A percentile compares a stretch with the other conserved stretches of the same genome.
These are phyloP conservation scores for Strigamia maritima DNA, from an alignment of 2,888 invertebrate species.

Conservation along the genomic window DNA sequence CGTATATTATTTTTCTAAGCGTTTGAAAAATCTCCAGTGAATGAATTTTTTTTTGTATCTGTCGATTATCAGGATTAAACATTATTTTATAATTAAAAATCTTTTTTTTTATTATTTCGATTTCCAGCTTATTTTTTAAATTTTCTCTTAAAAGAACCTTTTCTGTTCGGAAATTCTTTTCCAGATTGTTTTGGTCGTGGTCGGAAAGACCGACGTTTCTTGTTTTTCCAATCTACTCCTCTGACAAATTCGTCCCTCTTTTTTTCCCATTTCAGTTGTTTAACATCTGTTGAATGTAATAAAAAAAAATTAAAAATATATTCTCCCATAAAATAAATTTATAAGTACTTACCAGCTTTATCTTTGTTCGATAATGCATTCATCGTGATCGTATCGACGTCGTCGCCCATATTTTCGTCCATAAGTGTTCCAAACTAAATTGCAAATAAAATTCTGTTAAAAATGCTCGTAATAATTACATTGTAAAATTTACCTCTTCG, in stretches of 20 bases:
- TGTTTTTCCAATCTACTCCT: constrained; percentile 40
- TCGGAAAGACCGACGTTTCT: constrained; percentile 3
- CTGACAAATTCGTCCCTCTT: constrained; percentile 48
- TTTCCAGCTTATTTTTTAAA: neutral
- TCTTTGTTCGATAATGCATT: constrained; percentile 50
- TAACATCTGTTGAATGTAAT: constrained; percentile 47
- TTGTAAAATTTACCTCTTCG: constrained; percentile 47
- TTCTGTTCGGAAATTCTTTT: constrained; percentile 15
- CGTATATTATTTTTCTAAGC: neutral
- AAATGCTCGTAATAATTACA: constrained; percentile 8
- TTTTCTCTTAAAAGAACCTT: neutral
- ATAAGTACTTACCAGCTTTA: constrained; percentile 49
- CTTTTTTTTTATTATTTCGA: neutral
- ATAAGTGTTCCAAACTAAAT: constrained; percentile 75
- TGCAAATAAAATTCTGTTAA: neutral
- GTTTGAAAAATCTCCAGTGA: neutral
- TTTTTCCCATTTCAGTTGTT: constrained; percentile 53
- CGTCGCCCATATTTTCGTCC: constrained; percentile 69
- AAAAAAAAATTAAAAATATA: constrained; percentile 29
- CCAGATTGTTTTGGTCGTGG: neutral
- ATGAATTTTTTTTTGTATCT: neutral
- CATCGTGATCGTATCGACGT: constrained; percentile 65
- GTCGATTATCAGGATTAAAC: neutral
- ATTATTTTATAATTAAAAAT: neutral
- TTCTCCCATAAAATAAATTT: too few species aligned